Conservation (phyloP, 2,888 invertebrate species). For the Aphidoletes aphidimyza region DNA sequence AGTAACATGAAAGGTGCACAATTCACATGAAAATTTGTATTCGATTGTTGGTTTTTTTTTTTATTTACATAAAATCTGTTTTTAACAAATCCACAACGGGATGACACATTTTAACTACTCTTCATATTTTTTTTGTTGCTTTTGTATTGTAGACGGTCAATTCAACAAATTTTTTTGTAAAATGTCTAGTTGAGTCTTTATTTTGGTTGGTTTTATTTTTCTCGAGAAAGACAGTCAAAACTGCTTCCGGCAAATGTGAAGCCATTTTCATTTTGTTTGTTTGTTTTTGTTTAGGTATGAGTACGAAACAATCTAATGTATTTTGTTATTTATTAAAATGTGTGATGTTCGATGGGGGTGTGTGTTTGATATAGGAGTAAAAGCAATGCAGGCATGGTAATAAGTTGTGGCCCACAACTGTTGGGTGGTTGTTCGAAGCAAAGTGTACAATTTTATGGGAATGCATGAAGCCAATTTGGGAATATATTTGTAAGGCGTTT, state of each 20-base stretch:
- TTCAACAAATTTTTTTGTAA: slow-evolving; percentile 17
- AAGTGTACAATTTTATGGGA: too few relatives aligned
- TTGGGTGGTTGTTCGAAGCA: too few relatives aligned
- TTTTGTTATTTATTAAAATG: too few relatives aligned
- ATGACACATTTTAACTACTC: slow-evolving; percentile 22
- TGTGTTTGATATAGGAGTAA: background rate
- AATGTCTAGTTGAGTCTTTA: too few relatives aligned
- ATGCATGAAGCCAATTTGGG: too few relatives aligned
- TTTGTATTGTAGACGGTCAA: background rate
- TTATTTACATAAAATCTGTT: slow-evolving; percentile 20
- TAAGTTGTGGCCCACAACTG: too few relatives aligned
- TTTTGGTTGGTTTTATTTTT: background rate
- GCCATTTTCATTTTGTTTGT: too few relatives aligned
- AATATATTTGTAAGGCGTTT: too few relatives aligned
- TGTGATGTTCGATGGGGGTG: background rate
- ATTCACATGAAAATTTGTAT: too few relatives aligned
- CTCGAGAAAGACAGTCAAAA: background rate
- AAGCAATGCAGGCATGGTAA: too few relatives aligned
- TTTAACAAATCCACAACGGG: slow-evolving; percentile 23
- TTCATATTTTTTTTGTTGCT: background rate
- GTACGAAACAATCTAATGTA: background rate
- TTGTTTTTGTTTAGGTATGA: slow-evolving; percentile 24
- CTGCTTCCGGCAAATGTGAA: background rate
- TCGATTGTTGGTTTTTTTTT: too few relatives aligned
- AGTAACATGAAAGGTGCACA: background rate